phyloP scores from a whole-genome alignment of 2,797 vertebrate genomes.

The Microtus californicus region DNA sequence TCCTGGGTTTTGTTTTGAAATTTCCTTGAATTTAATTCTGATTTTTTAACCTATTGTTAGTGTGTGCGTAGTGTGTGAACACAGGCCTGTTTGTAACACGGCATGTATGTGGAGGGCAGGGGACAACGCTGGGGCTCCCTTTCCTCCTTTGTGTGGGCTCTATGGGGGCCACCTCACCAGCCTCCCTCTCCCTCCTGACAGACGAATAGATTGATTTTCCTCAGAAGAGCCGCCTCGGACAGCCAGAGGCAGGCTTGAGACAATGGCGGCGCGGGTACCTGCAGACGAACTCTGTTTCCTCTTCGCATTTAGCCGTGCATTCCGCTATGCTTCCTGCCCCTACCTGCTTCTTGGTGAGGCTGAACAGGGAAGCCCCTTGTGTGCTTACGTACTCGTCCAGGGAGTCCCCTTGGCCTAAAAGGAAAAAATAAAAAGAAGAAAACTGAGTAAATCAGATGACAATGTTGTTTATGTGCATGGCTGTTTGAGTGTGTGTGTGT shows the following conservation, averaged over 20 bases:
- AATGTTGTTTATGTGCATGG: not conserved
- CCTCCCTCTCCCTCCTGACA: slow-evolving; percentile 29
- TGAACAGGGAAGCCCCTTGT: slow-evolving; percentile 87
- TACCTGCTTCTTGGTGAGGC: slow-evolving; percentile 71
- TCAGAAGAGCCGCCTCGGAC: accelerated
- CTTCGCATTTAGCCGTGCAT: slow-evolving; percentile 86
- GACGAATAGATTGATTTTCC: not conserved
- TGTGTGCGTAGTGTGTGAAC: not conserved
- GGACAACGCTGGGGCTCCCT: not conserved
- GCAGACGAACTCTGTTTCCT: slow-evolving; percentile 86
- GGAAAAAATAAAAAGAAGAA: not conserved
- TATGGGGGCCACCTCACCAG: not conserved
- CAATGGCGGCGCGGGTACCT: slow-evolving; percentile 80
- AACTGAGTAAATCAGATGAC: accelerated
- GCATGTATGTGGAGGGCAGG: not conserved
- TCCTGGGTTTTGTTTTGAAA: not conserved
- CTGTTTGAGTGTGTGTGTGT: not conserved
- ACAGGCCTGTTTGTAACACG: not conserved
- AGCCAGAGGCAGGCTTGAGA: accelerated
- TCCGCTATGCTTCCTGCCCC: slow-evolving; percentile 67
- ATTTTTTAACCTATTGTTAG: not conserved
- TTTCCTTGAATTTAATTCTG: not conserved
- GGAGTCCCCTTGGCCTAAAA: slow-evolving; percentile 82
- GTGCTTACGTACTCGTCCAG: slow-evolving; percentile 87
- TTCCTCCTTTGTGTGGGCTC: not conserved